These are phyloP conservation scores for Slavum lentiscoides DNA, from an alignment of 2,888 invertebrate species.

Conservation along the genomic window DNA sequence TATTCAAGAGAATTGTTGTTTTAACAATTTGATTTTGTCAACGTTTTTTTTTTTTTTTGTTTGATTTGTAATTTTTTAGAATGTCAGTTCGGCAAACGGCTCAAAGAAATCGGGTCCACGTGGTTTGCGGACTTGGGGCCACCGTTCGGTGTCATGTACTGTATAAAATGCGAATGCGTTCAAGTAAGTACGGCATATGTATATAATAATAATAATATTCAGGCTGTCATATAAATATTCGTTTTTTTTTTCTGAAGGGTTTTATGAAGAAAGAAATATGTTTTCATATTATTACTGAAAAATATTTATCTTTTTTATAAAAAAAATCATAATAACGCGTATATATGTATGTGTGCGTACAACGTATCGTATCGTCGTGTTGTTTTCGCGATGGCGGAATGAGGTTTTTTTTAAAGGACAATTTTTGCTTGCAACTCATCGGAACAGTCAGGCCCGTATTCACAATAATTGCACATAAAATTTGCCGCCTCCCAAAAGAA, in stretches of 20 bases:
- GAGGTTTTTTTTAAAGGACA: too few species aligned
- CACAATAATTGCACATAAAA: too few species aligned
- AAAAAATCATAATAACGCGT: neutral
- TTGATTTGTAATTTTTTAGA: conserved; percentile 72
- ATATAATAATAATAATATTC: neutral
- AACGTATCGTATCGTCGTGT: neutral
- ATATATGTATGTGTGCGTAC: too few species aligned
- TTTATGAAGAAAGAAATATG: neutral
- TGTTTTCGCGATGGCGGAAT: neutral
- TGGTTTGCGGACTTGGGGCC: conserved; percentile 93
- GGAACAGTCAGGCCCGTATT: too few species aligned
- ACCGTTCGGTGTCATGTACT: conserved; percentile 91
- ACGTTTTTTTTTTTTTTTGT: conserved; percentile 57
- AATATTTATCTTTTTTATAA: conserved; percentile 14
- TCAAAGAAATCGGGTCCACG: conserved; percentile 83
- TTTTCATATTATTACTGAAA: too few species aligned
- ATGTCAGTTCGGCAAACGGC: conserved; percentile 87
- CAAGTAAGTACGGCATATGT: conserved; percentile 72
- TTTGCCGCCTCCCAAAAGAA: too few species aligned
- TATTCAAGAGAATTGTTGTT: neutral
- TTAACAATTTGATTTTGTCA: neutral
- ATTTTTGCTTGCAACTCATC: too few species aligned
- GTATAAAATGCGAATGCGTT: conserved; percentile 93
- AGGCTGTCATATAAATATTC: neutral
- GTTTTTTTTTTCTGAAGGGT: conserved; percentile 6